Base-by-base conservation (phyloP, 2,888 invertebrate genomes). In the Pseudococcus jackbeardsleyi region DNA sequence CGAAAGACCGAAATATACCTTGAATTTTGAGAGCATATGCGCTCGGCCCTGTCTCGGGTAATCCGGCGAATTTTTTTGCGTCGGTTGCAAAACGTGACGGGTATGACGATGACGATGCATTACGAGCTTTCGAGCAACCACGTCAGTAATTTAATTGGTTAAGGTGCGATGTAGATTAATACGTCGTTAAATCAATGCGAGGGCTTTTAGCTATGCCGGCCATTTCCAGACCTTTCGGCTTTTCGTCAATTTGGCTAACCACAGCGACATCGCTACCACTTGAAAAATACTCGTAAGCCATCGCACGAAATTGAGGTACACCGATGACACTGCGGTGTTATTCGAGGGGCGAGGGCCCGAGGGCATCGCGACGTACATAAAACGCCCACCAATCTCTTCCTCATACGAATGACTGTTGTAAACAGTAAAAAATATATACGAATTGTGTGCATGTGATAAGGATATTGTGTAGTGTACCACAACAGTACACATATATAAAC, bases 401-500 rank as follows among this genome's bases (percentile, higher is more conserved):
- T 72, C 11, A 11, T 68, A 8, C 8, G 72, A 72, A 72, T 33
- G 33, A 33, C 7, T 72, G 72, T 33, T 72, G 72, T 72, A 72
- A 33, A 72, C 64, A 64, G 64, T 64, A 64, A 72, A 72, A 33
- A 72, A 33, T 33, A 72, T 72, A 19, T 33, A 72, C 33, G 22
- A 72, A 72, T 72, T 17, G 72, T 72, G 72, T 72, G 72, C 72
- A 72, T 72, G 72, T 72, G 72, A 72, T 72, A 72, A 72, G 72
- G 72, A 72, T 72, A 64, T 64, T 22, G 64, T 50, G 15, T 50
- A 50, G 12, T 54, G 54, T 59, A 9, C 7, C n/a, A n/a, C n/a
- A n/a, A 72, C 8, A 6, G 7, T 64, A 64, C 12, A 72, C 15
- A 72, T 26, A 72, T 8, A 33, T 33, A 33, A 15, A 72, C 72